Evolutionary conservation across 2,113 vertebrate species (phyloP).

Genomic region (Hassar affinis): DNA sequence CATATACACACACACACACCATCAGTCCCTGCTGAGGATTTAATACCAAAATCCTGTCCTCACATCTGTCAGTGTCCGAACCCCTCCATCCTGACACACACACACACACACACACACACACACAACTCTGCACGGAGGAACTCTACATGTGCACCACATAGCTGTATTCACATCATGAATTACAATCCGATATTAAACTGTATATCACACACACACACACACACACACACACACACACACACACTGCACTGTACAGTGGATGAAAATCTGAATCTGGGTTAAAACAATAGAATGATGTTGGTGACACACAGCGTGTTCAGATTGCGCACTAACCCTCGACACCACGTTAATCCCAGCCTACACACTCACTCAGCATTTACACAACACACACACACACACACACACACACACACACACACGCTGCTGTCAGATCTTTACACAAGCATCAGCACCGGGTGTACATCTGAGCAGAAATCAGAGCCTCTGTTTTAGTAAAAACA

Average conservation of each 20-base stretch:
- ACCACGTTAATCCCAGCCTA: conserved; percentile 11
- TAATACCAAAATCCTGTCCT: conserved; percentile 40
- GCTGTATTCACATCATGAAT: not conserved
- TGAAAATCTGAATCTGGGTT: not conserved
- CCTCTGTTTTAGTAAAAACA: not conserved
- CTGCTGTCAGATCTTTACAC: not conserved
- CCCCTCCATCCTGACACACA: not conserved
- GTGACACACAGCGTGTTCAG: not conserved
- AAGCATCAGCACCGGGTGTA: not conserved
- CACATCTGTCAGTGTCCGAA: conserved; percentile 48
- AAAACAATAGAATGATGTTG: not conserved
- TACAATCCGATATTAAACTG: not conserved
- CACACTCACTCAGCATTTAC: not conserved
- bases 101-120: conserved; percentile 5
- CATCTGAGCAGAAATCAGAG: not conserved
- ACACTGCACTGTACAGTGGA: not conserved
- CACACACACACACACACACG: not conserved
- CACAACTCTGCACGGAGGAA: not conserved
- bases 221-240: not conserved
- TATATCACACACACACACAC: not conserved
- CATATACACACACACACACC: conserved; percentile 27
- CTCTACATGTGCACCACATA: conserved; percentile 3
- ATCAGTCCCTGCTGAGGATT: conserved; percentile 27
- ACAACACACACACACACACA: not conserved
- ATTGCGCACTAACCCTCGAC: conserved; percentile 9